Evolutionary conservation across 2,797 vertebrate genomes (phyloP), one percentile per base, ranked within the genome.

Genomic region (Tauraco hartlaubi): DNA sequence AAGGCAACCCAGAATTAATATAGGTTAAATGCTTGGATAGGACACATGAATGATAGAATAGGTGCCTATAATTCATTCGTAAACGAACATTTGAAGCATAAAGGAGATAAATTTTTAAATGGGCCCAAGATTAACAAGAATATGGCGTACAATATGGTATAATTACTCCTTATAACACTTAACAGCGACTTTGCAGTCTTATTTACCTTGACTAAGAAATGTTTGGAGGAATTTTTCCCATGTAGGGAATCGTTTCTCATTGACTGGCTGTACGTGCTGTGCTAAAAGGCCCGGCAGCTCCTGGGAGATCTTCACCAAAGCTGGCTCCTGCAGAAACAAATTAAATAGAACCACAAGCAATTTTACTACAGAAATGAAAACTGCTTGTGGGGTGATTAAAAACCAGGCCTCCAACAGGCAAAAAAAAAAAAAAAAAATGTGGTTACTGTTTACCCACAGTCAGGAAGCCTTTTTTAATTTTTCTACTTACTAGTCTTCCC

Each of bases 141-240:
- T 92, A 94, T 91, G 94, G 96, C 92, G 96, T 72, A 83, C 88
- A 94, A 97, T 92, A 92, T 93, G 88, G 95, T 88, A 93, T 89
- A 93, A 96, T 95, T 96, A 87, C 96, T 80, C 87, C 93, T 96
- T 55, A 28, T 94, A 94, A 91, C 86, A 96, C 93, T 97, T 96
- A 71, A 35, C 82, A 96, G 97, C 76, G 93, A 97, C 96, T 96
- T 97, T 97, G 83, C 95, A 98, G 98, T 97, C 98, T 98, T 98
- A 98, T 98, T 98, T 98, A 99, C 99, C 99, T 98, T 99, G 98
- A 98, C 97, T 98, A 97, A 99, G 98, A 98, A 99, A 99, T 85
- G 98, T 98, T 96, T 99, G 98, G 95, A 99, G 98, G 98, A 99
- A 99, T 98, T 98, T 98, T 97, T 98, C 97, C 99, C 99, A 99